phyloP scores from a whole-genome alignment of 1,140 invertebrate genomes.

The Belonocnema kinseyi region DNA sequence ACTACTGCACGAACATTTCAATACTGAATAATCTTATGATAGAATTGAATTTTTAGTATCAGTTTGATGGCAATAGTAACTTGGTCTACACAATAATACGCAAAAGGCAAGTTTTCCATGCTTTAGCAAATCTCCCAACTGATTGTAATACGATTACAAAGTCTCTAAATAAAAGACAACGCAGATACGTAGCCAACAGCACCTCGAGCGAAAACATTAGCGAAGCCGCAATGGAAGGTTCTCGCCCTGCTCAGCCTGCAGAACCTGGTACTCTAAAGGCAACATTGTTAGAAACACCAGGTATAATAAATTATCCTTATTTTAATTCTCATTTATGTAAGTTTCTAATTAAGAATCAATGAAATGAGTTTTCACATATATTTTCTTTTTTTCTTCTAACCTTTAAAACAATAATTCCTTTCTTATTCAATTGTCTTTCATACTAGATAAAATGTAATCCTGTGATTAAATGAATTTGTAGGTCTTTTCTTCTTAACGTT shows the following conservation, averaged over 20 bases:
- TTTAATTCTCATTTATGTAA: too few species aligned
- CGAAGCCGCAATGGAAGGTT: constrained; percentile 88
- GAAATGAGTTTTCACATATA: too few species aligned
- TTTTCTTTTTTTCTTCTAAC: too few species aligned
- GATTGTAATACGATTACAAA: constrained; percentile 93
- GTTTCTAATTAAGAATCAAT: too few species aligned
- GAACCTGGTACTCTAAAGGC: constrained; percentile 94
- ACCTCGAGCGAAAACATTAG: constrained; percentile 73
- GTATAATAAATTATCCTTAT: constrained; percentile 57
- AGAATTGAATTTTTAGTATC: constrained; percentile 80
- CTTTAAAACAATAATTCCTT: too few species aligned
- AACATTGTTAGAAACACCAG: constrained; percentile 91
- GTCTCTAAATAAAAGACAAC: constrained; percentile 84
- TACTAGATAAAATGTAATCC: too few species aligned
- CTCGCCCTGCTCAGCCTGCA: constrained; percentile 89
- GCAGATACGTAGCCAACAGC: constrained; percentile 72
- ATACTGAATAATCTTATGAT: background rate
- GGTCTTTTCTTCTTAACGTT: too few species aligned
- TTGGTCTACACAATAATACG: constrained; percentile 99
- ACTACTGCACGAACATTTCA: too few species aligned
- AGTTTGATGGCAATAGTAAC: constrained; percentile 99
- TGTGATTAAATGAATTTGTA: too few species aligned
- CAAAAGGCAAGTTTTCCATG: constrained; percentile 98
- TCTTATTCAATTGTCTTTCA: too few species aligned
- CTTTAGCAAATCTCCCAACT: constrained; percentile 95